Base-by-base conservation (phyloP, 1,140 invertebrate species). In the Scaptomyza montana region DNA sequence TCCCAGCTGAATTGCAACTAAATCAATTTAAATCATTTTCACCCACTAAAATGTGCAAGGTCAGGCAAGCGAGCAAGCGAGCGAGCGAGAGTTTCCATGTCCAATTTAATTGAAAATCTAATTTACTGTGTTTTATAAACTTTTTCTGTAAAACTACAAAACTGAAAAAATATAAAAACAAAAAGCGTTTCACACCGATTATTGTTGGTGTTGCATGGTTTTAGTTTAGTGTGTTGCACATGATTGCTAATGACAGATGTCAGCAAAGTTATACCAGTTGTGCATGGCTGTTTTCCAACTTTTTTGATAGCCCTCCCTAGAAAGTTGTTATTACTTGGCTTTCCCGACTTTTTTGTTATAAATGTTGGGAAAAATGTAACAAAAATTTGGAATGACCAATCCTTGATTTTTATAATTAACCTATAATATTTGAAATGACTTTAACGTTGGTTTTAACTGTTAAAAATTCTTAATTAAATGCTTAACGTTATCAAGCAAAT, bases 71-170 rank as follows among this genome's bases (percentile, higher is more conserved):
- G 30, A 33, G 30, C 30, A 7, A 36, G 8, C 33, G 33, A 36
- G 16, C 16, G 16, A 16, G 16, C 16, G 16, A 16, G 16, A 16
- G 53, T 69, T 61, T 62, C 39, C 62, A 60, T 65, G 63, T 67
- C 43, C 68, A 76, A 68, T 76, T 72, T 68, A 66, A 67, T 68
- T 67, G 51, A 64, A 78, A 78, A 76, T 59, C 30, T 70, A 65
- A 74, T 78, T 78, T 74, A 47, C 16, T 41, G 76, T 51, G 73
- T 78, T 57, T 56, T 53, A 55, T 60, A 8, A 72, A 68, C 45
- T 78, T 53, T 36, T 56, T 46, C 21, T 25, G 21, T 25, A 3
- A 25, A 25, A 25, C 21, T 3, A 25, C 21, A 25, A 25, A 25
- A 25, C 21, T 25, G 16, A 1, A 16, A 16, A 16, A 16, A 16